phyloP scores from a whole-genome alignment of 2,888 invertebrate genomes.

The Netelia virgata region DNA sequence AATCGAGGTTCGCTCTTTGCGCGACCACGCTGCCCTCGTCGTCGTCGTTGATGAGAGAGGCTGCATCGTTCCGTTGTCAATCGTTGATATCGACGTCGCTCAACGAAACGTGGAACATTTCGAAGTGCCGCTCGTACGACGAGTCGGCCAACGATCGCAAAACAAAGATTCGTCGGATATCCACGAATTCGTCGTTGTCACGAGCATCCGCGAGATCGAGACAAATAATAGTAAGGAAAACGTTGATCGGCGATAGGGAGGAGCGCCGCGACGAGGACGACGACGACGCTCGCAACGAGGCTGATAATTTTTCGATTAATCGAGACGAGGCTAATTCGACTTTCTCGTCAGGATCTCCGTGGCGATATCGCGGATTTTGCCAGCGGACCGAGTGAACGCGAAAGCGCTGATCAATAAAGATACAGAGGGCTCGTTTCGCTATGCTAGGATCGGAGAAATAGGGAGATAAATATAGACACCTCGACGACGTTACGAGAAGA shows the following conservation, averaged over 20 bases:
- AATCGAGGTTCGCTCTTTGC: neutral
- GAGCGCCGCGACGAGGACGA: neutral
- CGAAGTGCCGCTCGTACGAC: neutral
- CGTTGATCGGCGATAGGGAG: neutral
- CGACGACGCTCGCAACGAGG: neutral
- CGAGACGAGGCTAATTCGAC: neutral
- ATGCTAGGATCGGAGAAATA: neutral
- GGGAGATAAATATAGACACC: neutral
- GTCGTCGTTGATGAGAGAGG: neutral
- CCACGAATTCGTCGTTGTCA: neutral
- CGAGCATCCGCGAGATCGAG: neutral
- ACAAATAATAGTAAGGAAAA: neutral
- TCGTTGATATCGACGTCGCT: neutral
- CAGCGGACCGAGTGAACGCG: neutral
- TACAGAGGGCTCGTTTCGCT: neutral
- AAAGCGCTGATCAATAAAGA: slow-evolving; percentile 52
- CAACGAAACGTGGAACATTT: neutral
- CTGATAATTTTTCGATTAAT: neutral
- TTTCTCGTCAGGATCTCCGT: neutral
- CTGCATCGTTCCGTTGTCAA: neutral
- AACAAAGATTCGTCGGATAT: neutral
- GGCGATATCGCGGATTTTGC: neutral
- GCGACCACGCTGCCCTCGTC: neutral
- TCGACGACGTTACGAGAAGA: neutral
- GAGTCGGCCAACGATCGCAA: neutral